phyloP scores from a whole-genome alignment of 1,140 invertebrate species.

The Drosophila tristis region DNA sequence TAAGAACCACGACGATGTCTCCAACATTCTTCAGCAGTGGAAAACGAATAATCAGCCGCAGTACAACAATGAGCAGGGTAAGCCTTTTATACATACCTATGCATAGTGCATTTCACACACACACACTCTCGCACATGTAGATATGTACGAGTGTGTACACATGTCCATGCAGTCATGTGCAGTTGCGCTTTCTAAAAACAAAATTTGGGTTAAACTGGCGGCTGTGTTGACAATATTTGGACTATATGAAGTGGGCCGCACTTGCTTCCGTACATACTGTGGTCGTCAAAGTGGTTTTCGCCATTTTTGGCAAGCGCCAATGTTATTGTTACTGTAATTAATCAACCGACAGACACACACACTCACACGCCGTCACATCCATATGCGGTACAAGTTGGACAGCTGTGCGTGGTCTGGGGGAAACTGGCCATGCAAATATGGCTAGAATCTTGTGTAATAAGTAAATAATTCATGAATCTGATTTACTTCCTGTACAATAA shows the following conservation, averaged over 20 bases:
- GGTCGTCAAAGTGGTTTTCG: constrained; percentile 45
- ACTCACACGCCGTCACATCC: background rate
- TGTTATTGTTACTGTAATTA: constrained; percentile 61
- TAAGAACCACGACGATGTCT: constrained; percentile 80
- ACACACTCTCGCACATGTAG: constrained; percentile 2
- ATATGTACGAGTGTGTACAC: constrained; percentile 2
- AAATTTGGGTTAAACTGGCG: constrained; percentile 72
- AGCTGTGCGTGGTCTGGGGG: constrained; percentile 60
- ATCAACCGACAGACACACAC: constrained; percentile 35
- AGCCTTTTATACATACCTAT: constrained; percentile 46
- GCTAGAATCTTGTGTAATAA: constrained; percentile 39
- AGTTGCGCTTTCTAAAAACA: constrained; percentile 69
- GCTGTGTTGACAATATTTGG: constrained; percentile 57
- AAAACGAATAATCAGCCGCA: constrained; percentile 77
- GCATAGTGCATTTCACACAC: constrained; percentile 6
- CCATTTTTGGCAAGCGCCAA: constrained; percentile 58
- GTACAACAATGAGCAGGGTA: constrained; percentile 67
- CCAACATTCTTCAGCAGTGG: constrained; percentile 82
- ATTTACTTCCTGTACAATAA: constrained; percentile 40
- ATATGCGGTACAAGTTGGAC: constrained; percentile 15
- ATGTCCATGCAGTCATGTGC: constrained; percentile 32
- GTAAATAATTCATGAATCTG: constrained; percentile 40
- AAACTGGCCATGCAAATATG: constrained; percentile 60
- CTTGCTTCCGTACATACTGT: constrained; percentile 29
- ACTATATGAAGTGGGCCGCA: constrained; percentile 36